phyloP scores from a whole-genome alignment of 2,113 vertebrate species.

The Salminus brasiliensis region DNA sequence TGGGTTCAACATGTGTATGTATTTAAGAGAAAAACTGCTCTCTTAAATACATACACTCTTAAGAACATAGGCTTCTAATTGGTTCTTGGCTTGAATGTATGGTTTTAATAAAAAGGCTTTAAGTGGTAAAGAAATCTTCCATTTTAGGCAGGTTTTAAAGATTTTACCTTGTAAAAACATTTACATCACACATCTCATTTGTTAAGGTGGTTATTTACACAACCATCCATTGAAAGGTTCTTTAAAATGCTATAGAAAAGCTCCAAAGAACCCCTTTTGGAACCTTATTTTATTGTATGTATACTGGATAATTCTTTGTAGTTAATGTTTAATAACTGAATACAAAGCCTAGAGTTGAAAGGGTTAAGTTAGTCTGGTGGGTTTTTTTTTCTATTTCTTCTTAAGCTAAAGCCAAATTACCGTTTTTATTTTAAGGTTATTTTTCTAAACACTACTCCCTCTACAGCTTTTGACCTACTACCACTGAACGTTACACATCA shows the following conservation, averaged over 20 bases:
- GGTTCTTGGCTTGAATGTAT: background rate
- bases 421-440: background rate
- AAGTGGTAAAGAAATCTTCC: background rate
- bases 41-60: background rate
- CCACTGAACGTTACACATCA: background rate
- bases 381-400: background rate
- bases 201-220: too few relatives aligned
- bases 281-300: too few relatives aligned
- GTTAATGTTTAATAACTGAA: too few relatives aligned
- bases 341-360: background rate
- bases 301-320: too few relatives aligned
- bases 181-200: too few relatives aligned
- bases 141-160: background rate
- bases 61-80: background rate
- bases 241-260: too few relatives aligned
- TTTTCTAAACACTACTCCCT: background rate
- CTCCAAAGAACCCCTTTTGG: too few relatives aligned
- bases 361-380: background rate
- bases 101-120: background rate
- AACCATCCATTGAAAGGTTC: too few relatives aligned
- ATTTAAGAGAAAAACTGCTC: too few relatives aligned
- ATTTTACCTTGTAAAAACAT: too few relatives aligned
- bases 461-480: background rate
- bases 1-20: too few relatives aligned
- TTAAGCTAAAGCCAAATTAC: background rate